phyloP scores from a whole-genome alignment of 2,888 invertebrate genomes.

The Perizoma affinitatum region DNA sequence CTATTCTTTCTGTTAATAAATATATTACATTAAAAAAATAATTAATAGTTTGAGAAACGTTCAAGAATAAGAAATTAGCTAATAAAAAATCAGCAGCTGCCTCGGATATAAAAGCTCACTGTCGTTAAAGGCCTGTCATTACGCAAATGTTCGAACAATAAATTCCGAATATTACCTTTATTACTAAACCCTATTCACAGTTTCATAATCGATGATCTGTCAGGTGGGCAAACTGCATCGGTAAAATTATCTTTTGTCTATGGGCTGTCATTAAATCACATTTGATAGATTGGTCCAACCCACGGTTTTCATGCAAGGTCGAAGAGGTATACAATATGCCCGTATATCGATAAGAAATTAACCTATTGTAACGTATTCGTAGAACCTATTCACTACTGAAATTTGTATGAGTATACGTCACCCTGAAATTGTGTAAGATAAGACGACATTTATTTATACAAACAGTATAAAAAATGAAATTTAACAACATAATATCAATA shows the following conservation, averaged over 20 bases:
- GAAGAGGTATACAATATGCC: slow-evolving; percentile 1
- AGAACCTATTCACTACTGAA: too few relatives aligned
- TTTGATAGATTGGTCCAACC: slow-evolving; percentile 22
- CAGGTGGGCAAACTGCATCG: slow-evolving; percentile 27
- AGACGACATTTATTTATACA: too few relatives aligned
- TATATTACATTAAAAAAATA: too few relatives aligned
- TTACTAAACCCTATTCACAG: slow-evolving; percentile 28
- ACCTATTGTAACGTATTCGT: too few relatives aligned
- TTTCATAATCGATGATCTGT: slow-evolving; percentile 33
- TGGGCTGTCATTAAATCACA: slow-evolving; percentile 24
- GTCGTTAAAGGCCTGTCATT: slow-evolving; percentile 27
- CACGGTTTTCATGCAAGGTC: slow-evolving; percentile 20
- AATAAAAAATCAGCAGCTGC: slow-evolving; percentile 30
- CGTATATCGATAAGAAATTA: too few relatives aligned
- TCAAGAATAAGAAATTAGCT: slow-evolving; percentile 3
- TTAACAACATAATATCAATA: too few relatives aligned
- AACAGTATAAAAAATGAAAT: too few relatives aligned
- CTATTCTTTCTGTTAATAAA: too few relatives aligned
- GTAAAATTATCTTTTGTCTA: slow-evolving; percentile 42
- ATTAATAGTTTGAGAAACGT: too few relatives aligned
- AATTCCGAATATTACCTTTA: slow-evolving; percentile 40
- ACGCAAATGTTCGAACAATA: slow-evolving; percentile 39
- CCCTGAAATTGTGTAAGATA: too few relatives aligned
- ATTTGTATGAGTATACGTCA: too few relatives aligned
- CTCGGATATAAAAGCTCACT: slow-evolving; percentile 26